These are phyloP conservation scores for Panagrolaimus sp. DNA, from an alignment of 1,140 invertebrate genomes.

Conservation along the genomic window DNA sequence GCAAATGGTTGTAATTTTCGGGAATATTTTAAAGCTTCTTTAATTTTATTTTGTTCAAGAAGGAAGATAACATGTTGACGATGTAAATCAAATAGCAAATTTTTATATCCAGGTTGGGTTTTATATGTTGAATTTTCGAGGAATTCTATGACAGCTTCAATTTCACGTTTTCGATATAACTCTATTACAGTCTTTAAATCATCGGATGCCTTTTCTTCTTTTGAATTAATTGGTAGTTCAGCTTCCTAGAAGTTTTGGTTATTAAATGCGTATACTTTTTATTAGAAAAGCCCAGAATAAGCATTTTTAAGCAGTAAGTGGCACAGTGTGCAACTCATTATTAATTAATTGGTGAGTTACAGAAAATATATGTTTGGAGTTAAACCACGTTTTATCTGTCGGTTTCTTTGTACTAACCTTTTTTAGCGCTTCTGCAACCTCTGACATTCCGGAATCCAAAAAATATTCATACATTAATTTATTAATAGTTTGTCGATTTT, in stretches of 20 bases:
- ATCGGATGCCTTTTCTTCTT: slow-evolving; percentile 10
- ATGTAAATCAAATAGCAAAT: background rate
- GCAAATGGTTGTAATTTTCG: background rate
- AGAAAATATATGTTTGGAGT: no score
- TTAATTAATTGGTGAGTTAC: no score
- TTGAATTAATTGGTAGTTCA: slow-evolving; percentile 3
- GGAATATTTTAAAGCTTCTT: background rate
- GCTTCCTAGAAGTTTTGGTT: slow-evolving; percentile 29
- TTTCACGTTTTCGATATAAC: slow-evolving; percentile 20
- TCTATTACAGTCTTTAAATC: slow-evolving; percentile 2
- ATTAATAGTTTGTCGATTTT: slow-evolving; percentile 39
- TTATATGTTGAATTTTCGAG: slow-evolving; percentile 12
- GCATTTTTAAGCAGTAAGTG: no score
- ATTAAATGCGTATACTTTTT: no score
- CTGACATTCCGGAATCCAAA: slow-evolving; percentile 37
- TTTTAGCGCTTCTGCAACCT: slow-evolving; percentile 46
- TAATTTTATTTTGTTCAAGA: background rate
- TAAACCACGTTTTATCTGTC: no score
- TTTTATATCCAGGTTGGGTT: background rate
- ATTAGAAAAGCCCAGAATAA: no score
- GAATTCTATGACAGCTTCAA: slow-evolving; percentile 20
- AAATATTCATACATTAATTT: slow-evolving; percentile 46
- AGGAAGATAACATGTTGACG: background rate
- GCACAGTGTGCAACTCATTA: no score
- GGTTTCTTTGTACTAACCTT: no score